phyloP scores from a whole-genome alignment of 2,888 invertebrate species.

The Pristionchus mayeri region DNA sequence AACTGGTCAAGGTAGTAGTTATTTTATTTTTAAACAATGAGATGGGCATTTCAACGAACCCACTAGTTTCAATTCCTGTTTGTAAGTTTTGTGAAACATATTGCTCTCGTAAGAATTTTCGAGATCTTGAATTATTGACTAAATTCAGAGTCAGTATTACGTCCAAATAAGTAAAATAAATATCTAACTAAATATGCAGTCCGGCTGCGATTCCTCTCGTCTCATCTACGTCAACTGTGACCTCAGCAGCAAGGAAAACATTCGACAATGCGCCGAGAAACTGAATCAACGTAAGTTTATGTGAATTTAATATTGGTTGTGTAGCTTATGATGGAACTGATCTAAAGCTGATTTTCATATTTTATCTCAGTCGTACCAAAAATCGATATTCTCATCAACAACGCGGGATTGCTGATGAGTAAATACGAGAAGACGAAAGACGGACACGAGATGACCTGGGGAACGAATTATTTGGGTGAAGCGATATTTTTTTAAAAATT shows the following conservation, averaged over 20 bases:
- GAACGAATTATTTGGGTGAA: slow-evolving; percentile 87
- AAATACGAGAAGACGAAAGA: slow-evolving; percentile 83
- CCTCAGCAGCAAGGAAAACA: slow-evolving; percentile 66
- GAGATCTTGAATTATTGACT: too few species aligned
- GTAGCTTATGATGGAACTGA: background rate
- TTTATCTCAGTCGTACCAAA: slow-evolving; percentile 57
- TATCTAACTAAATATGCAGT: too few species aligned
- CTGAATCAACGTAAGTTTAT: slow-evolving; percentile 55
- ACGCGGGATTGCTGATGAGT: slow-evolving; percentile 92
- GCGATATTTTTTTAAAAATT: too few species aligned
- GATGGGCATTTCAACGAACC: too few species aligned
- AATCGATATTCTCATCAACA: slow-evolving; percentile 77
- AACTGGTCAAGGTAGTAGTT: slow-evolving; percentile 60
- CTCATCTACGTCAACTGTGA: slow-evolving; percentile 71
- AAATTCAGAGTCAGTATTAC: too few species aligned
- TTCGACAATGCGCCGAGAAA: slow-evolving; percentile 64
- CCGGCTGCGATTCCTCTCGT: slow-evolving; percentile 73
- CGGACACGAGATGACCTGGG: slow-evolving; percentile 90
- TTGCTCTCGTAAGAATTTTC: too few species aligned
- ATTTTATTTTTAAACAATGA: too few species aligned
- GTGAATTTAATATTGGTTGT: background rate
- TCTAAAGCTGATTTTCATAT: too few species aligned
- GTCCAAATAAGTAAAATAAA: too few species aligned
- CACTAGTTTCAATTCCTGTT: too few species aligned
- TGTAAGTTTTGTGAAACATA: too few species aligned